phyloP scores from a whole-genome alignment of 2,888 invertebrate species.

The Hyles lineata region DNA sequence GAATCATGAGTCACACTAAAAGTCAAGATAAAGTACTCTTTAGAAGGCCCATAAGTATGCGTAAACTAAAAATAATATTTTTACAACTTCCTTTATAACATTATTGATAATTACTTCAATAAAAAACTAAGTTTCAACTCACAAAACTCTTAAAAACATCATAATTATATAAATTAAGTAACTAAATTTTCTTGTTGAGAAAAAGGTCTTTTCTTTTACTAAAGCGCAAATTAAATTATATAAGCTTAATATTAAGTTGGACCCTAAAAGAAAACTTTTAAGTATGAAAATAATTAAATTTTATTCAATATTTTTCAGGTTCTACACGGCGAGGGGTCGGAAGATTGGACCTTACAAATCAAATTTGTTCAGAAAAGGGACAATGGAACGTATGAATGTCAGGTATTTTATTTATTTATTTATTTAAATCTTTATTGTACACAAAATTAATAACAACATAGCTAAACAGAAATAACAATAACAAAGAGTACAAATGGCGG shows the following conservation, averaged over 20 bases:
- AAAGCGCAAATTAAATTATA: neutral
- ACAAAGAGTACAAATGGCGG: no score
- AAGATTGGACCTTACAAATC: constrained; percentile 97
- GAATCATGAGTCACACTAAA: no score
- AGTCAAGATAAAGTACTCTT: no score
- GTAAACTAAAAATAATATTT: no score
- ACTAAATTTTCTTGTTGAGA: neutral
- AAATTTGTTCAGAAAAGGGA: constrained; percentile 97
- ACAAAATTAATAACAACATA: no score
- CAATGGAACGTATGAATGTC: constrained; percentile 97
- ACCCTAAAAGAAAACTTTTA: neutral
- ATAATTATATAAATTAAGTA: neutral
- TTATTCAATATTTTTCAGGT: constrained; percentile 68
- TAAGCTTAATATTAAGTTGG: constrained; percentile 3
- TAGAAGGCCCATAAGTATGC: no score
- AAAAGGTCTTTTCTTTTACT: neutral
- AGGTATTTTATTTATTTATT: no score
- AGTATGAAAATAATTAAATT: neutral
- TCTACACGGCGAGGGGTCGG: constrained; percentile 94
- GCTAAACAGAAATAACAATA: no score
- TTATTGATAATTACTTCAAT: no score
- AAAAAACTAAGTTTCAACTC: no score
- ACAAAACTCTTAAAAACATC: neutral
- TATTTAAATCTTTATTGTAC: no score
- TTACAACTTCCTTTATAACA: no score